These are phyloP conservation scores for Laticauda laticaudata DNA, from an alignment of 2,113 vertebrate species.

Conservation along the genomic window DNA sequence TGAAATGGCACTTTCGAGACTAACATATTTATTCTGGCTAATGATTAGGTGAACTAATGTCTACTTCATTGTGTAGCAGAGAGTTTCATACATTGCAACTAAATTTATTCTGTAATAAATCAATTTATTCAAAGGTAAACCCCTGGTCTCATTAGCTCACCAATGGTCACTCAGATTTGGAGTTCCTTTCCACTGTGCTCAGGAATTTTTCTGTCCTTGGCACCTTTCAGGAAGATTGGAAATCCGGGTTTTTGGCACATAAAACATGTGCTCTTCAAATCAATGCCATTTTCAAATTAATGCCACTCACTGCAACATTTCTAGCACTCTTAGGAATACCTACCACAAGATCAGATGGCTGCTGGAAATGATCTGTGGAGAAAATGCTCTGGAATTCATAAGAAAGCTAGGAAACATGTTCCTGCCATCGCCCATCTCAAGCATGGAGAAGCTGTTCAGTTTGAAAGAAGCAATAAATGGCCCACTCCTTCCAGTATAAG, in stretches of 20 bases:
- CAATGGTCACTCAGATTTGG: not conserved
- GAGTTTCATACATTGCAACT: not conserved
- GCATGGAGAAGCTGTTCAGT: not conserved
- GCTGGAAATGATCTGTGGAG: not conserved
- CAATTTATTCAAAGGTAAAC: not conserved
- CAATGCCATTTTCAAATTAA: not conserved
- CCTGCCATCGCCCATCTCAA: not conserved
- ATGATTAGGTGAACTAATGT: not conserved
- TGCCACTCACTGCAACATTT: not conserved
- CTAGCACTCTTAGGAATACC: not conserved
- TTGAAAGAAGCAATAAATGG: not conserved
- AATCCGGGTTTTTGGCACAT: not conserved
- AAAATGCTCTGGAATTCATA: not conserved
- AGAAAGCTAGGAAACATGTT: not conserved
- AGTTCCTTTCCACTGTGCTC: not conserved
- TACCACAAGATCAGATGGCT: not conserved
- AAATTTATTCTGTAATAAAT: not conserved
- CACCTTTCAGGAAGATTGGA: not conserved
- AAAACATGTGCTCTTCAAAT: not conserved
- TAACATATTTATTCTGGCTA: not conserved
- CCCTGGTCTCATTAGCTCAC: not conserved
- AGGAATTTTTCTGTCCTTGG: not conserved
- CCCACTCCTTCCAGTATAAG: not conserved
- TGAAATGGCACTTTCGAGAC: not conserved
- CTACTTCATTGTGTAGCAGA: not conserved